Evolutionary conservation across 2,113 vertebrate genomes (phyloP).

Genomic region (Amblyornis subalaris): DNA sequence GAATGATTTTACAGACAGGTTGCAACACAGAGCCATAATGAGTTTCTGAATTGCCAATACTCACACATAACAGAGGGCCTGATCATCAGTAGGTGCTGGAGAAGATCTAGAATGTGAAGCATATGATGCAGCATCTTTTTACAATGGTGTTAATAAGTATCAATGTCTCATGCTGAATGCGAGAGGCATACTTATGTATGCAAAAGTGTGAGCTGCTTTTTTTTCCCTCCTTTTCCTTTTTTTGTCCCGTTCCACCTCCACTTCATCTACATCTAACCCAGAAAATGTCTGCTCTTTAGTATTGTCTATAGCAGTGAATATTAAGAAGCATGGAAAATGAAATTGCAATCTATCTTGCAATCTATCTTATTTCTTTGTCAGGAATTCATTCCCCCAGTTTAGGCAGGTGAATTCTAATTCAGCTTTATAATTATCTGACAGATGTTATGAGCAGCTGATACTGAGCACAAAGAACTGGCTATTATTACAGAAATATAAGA

Average conservation of each 20-base stretch:
- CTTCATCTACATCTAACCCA: constrained; percentile 60
- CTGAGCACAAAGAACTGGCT: constrained; percentile 46
- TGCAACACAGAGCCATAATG: constrained; percentile 71
- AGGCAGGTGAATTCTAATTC: constrained; percentile 74
- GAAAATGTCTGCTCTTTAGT: constrained; percentile 70
- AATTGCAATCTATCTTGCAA: constrained; percentile 68
- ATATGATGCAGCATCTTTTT: constrained; percentile 83
- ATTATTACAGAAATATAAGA: constrained; percentile 62
- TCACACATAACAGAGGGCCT: constrained; percentile 96
- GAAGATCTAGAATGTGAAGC: constrained; percentile 97
- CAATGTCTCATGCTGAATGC: constrained; percentile 75
- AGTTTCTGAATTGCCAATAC: constrained; percentile 84
- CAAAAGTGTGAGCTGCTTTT: constrained; percentile 62
- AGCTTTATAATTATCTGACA: constrained; percentile 72
- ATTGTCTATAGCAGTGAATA: constrained; percentile 66
- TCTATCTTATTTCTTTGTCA: constrained; percentile 73
- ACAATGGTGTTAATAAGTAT: constrained; percentile 80
- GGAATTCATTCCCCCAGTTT: constrained; percentile 67
- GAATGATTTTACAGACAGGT: constrained; percentile 71
- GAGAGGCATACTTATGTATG: constrained; percentile 68
- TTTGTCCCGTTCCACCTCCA: constrained; percentile 10
- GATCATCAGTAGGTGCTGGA: constrained; percentile 90
- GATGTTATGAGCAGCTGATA: constrained; percentile 73
- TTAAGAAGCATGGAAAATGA: constrained; percentile 66
- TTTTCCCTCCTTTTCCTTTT: neutral